phyloP scores from a whole-genome alignment of 2,888 invertebrate genomes.

The Melipona beecheii region DNA sequence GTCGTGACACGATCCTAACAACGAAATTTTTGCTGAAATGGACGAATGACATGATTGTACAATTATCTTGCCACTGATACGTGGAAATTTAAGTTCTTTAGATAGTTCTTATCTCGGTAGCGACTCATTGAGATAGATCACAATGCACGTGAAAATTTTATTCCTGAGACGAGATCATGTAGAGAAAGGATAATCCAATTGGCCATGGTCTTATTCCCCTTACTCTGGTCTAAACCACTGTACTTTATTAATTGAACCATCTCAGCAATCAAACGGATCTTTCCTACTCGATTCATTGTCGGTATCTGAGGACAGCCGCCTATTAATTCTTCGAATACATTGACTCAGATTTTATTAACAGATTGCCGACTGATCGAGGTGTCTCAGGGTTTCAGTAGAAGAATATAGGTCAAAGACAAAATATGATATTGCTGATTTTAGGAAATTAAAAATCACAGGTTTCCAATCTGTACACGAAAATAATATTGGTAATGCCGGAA shows the following conservation, averaged over 20 bases:
- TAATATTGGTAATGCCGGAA: too few relatives aligned
- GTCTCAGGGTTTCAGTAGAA: neutral
- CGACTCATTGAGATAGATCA: neutral
- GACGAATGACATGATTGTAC: neutral
- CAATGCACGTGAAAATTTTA: neutral
- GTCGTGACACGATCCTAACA: neutral
- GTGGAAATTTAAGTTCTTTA: neutral
- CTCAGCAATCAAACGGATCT: slow-evolving; percentile 8
- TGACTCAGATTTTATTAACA: neutral
- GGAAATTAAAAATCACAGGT: neutral
- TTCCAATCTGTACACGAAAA: neutral
- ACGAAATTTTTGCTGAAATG: neutral
- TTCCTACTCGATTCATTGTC: neutral
- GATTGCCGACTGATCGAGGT: neutral
- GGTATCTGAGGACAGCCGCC: neutral
- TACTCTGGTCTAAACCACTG: neutral
- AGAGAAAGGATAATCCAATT: neutral
- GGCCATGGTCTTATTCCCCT: neutral
- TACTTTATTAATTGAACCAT: slow-evolving; percentile 22
- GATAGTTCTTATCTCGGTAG: neutral
- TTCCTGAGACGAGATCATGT: neutral
- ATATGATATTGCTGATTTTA: neutral
- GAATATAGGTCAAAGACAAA: neutral
- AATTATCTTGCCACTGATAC: neutral
- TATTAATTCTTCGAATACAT: neutral